Conservation (phyloP, 2,113 vertebrate genomes). For the Solea senegalensis region DNA sequence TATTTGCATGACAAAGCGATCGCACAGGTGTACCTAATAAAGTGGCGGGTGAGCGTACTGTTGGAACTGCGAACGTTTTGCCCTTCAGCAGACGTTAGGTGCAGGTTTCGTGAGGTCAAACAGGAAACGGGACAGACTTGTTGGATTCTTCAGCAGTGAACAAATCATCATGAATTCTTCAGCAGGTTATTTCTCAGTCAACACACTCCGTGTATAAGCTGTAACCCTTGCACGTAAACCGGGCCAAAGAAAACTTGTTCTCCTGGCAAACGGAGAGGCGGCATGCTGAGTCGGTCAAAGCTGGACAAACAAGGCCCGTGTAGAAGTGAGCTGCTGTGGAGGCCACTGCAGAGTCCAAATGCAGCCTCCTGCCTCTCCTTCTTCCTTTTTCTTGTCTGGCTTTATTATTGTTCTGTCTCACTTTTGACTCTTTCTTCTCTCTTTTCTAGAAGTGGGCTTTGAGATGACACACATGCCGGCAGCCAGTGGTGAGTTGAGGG, state of each 20-base stretch:
- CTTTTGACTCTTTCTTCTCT: conserved; percentile 39
- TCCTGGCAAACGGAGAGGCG: conserved; percentile 51
- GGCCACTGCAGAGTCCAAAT: conserved; percentile 31
- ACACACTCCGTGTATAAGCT: conserved; percentile 43
- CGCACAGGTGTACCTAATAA: no score
- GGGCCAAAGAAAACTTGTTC: conserved; percentile 57
- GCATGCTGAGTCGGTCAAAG: conserved; percentile 36
- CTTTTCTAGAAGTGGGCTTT: neutral
- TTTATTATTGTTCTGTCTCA: conserved; percentile 50
- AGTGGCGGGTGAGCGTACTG: no score
- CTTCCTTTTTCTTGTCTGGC: conserved; percentile 18
- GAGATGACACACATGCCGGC: neutral
- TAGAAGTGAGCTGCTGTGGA: conserved; percentile 21
- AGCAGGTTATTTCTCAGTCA: conserved; percentile 21
- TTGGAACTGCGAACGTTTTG: no score
- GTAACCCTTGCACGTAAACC: neutral
- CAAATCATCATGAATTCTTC: neutral
- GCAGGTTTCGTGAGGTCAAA: neutral
- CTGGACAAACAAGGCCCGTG: conserved; percentile 63
- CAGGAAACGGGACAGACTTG: neutral
- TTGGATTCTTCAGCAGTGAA: conserved; percentile 11
- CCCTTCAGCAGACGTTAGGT: no score
- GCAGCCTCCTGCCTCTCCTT: conserved; percentile 11
- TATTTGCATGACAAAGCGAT: no score
- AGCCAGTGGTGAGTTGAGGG: neutral